phyloP scores from a whole-genome alignment of 2,888 invertebrate genomes.

The Eulithis testata region DNA sequence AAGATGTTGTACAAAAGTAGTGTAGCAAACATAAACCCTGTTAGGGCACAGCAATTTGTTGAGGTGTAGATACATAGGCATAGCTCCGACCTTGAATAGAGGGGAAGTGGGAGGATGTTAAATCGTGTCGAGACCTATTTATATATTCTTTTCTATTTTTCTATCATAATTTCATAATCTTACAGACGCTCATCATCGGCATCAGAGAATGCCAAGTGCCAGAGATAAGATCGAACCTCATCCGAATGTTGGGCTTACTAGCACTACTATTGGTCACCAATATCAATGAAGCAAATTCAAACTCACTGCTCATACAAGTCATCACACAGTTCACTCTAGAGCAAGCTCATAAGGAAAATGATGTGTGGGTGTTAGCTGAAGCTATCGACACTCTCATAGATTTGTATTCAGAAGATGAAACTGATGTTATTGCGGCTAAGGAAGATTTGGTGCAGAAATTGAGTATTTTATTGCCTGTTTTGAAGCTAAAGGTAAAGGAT shows the following conservation, averaged over 20 bases:
- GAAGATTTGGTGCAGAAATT: slow-evolving; percentile 87
- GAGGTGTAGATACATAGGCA: too few species aligned
- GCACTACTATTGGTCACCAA: slow-evolving; percentile 77
- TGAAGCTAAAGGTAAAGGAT: slow-evolving; percentile 86
- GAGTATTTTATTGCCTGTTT: slow-evolving; percentile 81
- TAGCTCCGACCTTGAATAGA: too few species aligned
- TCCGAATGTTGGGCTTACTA: slow-evolving; percentile 84
- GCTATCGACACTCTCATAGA: slow-evolving; percentile 90
- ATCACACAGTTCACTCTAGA: slow-evolving; percentile 87
- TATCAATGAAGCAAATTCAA: slow-evolving; percentile 62
- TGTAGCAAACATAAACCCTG: too few species aligned
- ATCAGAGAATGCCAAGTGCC: slow-evolving; percentile 80
- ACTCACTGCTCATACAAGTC: slow-evolving; percentile 62
- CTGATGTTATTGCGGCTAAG: slow-evolving; percentile 86
- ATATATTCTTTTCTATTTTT: too few species aligned
- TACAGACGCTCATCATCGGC: slow-evolving; percentile 81
- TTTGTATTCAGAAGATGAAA: slow-evolving; percentile 90
- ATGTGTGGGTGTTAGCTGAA: slow-evolving; percentile 90
- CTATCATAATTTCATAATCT: slow-evolving; percentile 11
- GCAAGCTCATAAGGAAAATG: slow-evolving; percentile 84
- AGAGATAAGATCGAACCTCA: slow-evolving; percentile 85
- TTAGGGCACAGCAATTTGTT: too few species aligned
- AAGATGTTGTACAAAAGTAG: too few species aligned
- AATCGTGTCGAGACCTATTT: too few species aligned
- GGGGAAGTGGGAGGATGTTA: too few species aligned